phyloP scores from a whole-genome alignment of 2,888 invertebrate species.

The Prostheceraeus crozeri region DNA sequence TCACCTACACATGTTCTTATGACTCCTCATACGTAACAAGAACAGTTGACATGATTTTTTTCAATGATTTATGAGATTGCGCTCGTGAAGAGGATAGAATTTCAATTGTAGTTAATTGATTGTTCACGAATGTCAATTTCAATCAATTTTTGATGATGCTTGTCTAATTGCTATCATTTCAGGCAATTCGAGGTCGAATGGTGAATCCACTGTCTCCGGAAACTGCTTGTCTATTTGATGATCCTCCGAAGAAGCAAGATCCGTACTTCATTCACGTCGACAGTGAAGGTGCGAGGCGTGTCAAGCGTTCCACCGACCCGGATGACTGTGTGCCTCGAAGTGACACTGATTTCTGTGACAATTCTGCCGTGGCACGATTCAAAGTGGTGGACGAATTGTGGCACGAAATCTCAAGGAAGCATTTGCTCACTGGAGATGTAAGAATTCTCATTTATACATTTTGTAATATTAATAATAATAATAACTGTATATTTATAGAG shows the following conservation, averaged over 20 bases:
- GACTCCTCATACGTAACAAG: too few relatives aligned
- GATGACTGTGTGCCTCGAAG: not conserved
- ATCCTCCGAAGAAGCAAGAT: conserved; percentile 42
- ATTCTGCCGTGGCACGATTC: not conserved
- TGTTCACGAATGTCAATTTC: too few relatives aligned
- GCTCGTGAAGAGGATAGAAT: too few relatives aligned
- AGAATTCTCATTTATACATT: too few relatives aligned
- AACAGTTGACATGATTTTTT: too few relatives aligned
- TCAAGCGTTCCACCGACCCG: not conserved
- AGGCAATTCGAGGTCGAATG: conserved; percentile 37
- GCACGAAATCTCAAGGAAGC: conserved; percentile 41
- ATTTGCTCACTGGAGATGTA: conserved; percentile 34
- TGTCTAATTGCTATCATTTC: too few relatives aligned
- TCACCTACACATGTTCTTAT: too few relatives aligned
- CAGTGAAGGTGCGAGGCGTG: not conserved
- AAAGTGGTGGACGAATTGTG: conserved; percentile 36
- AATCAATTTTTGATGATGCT: too few relatives aligned
- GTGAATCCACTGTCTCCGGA: conserved; percentile 44
- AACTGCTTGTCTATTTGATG: conserved; percentile 43
- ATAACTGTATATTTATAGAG: too few relatives aligned
- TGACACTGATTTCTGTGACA: not conserved
- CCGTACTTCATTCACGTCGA: conserved; percentile 40
- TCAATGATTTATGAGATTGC: too few relatives aligned
- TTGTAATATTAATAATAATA: too few relatives aligned
- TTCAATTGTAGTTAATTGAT: too few relatives aligned